Conservation (phyloP, 2,888 invertebrate genomes). For the Nematopogon swammerdamellus region DNA sequence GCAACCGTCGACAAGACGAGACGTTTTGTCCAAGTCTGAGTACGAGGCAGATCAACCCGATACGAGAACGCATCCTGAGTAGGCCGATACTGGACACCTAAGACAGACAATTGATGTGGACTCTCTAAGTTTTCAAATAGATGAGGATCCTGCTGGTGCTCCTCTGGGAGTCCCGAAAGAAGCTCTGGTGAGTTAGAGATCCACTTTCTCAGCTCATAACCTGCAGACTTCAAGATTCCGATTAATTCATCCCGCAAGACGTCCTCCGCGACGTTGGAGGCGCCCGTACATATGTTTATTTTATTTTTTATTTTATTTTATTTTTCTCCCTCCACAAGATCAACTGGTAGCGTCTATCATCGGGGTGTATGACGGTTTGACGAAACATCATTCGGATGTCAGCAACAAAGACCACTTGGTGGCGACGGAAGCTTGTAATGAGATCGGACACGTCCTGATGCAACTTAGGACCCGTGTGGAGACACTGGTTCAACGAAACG, state of each 20-base stretch:
- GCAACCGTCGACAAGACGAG: background rate
- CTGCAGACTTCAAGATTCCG: slow-evolving; percentile 1
- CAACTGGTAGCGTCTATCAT: slow-evolving; percentile 4
- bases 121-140: background rate
- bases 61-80: slow-evolving; percentile 1
- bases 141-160: background rate
- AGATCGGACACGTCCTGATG: background rate
- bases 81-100: slow-evolving; percentile 3
- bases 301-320: no score
- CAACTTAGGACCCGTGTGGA: background rate
- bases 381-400: slow-evolving; percentile 8
- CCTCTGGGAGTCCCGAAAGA: background rate
- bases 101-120: slow-evolving; percentile 1
- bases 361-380: slow-evolving; percentile 1
- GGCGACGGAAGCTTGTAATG: background rate
- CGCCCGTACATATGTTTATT: background rate
- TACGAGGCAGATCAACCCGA: background rate
- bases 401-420: slow-evolving; percentile 3
- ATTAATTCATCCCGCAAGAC: background rate
- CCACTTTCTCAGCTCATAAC: slow-evolving; percentile 4
- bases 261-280: background rate
- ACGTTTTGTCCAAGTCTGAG: background rate
- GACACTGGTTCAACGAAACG: background rate
- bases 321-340: slow-evolving; percentile 5
- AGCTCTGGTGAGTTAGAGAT: background rate